Conservation (phyloP, 2,113 vertebrate species). For the Hippocampus comes region DNA sequence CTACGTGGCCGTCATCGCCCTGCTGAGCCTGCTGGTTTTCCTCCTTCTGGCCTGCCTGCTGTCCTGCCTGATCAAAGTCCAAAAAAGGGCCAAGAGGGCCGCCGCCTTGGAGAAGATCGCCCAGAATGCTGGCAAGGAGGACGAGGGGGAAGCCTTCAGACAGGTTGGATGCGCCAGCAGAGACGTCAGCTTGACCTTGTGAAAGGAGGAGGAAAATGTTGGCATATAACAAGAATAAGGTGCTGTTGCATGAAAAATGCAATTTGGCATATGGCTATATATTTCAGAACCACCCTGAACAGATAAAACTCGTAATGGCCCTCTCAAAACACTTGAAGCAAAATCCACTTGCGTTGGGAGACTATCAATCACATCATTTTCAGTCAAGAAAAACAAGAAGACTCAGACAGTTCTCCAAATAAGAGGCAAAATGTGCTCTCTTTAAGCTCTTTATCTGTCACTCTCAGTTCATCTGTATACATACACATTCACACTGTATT, state of each 20-base stretch:
- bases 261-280: too few relatives aligned
- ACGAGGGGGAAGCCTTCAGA: slow-evolving; percentile 75
- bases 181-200: neutral
- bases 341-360: too few relatives aligned
- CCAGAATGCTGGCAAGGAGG: slow-evolving; percentile 69
- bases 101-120: slow-evolving; percentile 70
- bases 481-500: neutral
- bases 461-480: too few relatives aligned
- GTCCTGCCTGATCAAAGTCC: slow-evolving; percentile 75
- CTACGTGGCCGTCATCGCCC: slow-evolving; percentile 71
- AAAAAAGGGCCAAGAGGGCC: slow-evolving; percentile 70
- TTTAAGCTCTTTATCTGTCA: too few relatives aligned
- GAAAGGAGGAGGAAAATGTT: neutral
- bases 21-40: slow-evolving; percentile 70
- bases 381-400: too few relatives aligned
- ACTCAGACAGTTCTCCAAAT: too few relatives aligned
- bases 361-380: too few relatives aligned
- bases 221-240: neutral
- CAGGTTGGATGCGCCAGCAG: slow-evolving; percentile 56
- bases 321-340: too few relatives aligned
- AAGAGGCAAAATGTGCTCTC: too few relatives aligned
- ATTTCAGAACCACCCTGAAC: too few relatives aligned
- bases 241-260: too few relatives aligned
- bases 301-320: too few relatives aligned
- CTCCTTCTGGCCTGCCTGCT: slow-evolving; percentile 74